Percentiles rank a stretch among this genome's conserved stretches.
These are phyloP conservation scores for Turritopsis dohrnii DNA, from an alignment of 30 jellyfish, hydroid and myxozoan species.

Conservation along the genomic window DNA sequence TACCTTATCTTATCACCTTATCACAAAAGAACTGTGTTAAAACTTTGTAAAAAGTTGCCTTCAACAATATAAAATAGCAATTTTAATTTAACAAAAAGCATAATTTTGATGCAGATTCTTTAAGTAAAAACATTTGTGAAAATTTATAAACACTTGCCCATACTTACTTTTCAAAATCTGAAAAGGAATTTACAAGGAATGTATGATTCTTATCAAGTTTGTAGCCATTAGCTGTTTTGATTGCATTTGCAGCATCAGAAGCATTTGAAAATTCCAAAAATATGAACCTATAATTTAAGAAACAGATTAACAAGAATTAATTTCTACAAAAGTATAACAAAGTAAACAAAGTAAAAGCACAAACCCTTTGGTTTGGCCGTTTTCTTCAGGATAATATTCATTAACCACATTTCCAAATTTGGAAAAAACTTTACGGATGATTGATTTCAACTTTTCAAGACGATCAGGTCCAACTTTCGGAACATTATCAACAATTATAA, in stretches of 20 bases:
- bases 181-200: constrained; percentile 81
- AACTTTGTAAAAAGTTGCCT: too few relatives aligned
- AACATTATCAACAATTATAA: constrained; percentile 87
- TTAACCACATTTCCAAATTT: constrained; percentile 78
- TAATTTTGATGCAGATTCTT: background rate
- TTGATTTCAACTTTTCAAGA: constrained; percentile 80
- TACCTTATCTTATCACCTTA: too few relatives aligned
- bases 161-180: constrained; percentile 86
- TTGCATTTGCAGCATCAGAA: constrained; percentile 88
- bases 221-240: constrained; percentile 92
- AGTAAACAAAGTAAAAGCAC: background rate
- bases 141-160: background rate
- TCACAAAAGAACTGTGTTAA: too few relatives aligned
- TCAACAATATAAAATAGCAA: too few relatives aligned
- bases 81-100: background rate
- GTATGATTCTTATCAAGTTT: constrained; percentile 88
- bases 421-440: constrained; percentile 78
- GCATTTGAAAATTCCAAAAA: constrained; percentile 90
- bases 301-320: background rate
- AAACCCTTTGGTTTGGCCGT: constrained; percentile 95
- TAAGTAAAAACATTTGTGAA: background rate
- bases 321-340: background rate
- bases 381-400: constrained; percentile 79
- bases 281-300: constrained; percentile 37
- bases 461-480: constrained; percentile 98